Conservation (phyloP, 2,888 invertebrate genomes). For the Leucophenga montana region DNA sequence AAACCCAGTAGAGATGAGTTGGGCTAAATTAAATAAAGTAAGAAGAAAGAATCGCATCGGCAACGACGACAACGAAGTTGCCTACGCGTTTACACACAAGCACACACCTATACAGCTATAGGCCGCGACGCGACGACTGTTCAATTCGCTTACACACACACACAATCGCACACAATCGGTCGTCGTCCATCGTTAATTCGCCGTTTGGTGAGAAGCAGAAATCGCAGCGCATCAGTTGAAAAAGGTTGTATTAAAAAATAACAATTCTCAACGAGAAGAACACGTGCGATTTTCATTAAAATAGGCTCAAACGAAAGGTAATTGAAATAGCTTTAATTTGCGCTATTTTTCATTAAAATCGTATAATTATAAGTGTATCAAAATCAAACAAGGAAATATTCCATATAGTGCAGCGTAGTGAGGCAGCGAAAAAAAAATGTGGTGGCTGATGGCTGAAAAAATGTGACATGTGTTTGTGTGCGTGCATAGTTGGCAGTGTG, state of each 20-base stretch:
- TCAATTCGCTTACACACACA: constrained; percentile 51
- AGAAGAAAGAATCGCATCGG: constrained; percentile 6
- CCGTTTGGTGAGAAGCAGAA: constrained; percentile 51
- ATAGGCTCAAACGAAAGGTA: constrained; percentile 46
- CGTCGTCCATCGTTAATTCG: constrained; percentile 51
- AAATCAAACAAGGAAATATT: constrained; percentile 63
- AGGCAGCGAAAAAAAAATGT: constrained; percentile 56
- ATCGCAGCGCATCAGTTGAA: constrained; percentile 49
- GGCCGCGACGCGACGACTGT: constrained; percentile 8
- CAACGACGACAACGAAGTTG: constrained; percentile 16
- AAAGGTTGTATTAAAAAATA: constrained; percentile 52
- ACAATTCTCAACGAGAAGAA: constrained; percentile 34
- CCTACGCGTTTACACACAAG: constrained; percentile 4
- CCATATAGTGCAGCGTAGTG: constrained; percentile 46
- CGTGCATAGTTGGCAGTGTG: constrained; percentile 29
- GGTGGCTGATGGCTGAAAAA: constrained; percentile 49
- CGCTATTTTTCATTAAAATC: constrained; percentile 45
- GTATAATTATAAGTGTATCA: constrained; percentile 49
- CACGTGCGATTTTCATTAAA: constrained; percentile 36
- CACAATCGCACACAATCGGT: constrained; percentile 51
- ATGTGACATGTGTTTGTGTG: constrained; percentile 46
- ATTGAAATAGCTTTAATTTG: constrained; percentile 47
- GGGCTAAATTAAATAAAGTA: neutral
- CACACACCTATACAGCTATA: too few species aligned
- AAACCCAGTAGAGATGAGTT: too few species aligned